Base-by-base conservation (phyloP, 2,888 invertebrate species). In the Agrochola lychnidis region DNA sequence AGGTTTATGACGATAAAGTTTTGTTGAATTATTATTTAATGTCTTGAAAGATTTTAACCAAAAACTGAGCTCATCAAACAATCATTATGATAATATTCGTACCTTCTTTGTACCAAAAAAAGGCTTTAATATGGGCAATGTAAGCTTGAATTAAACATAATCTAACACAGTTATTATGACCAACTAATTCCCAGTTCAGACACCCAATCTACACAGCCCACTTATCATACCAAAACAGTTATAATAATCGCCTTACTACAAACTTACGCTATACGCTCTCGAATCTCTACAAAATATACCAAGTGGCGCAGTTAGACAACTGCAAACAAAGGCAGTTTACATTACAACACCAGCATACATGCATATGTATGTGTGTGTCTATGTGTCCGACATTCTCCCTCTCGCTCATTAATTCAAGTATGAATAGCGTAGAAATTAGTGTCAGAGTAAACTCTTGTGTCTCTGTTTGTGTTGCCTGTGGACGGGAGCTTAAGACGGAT, bases 341-440 rank as follows among this genome's bases (percentile, higher is more conserved):
- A 70, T 78, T 84, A 70, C 67, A 61, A 81, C 81, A 77, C 77
- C 40, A 70, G 61, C 36, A n/a, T 72, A 48, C 36, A 67, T 62
- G 45, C 70, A 57, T 76, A 59, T 66, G 71, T 53, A 70, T 61
- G 63, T 67, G 16, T 68, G 64, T 30, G 42, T 67, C 22, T 74
- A 48, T 74, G 69, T 70, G 70, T 78, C 70, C 66, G 30, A 81
- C 84, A 72, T 83, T n/a, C 70, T 81, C 81, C 56, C 40, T 83
- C 74, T 75, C 83, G 19, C 81, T 83, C 84, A 81, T 84, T 80
- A 80, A 84, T 83, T 81, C 71, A 72, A 81, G 81, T 84, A 83
- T 84, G 72, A 84, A 84, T 81, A 84, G 84, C 48, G 69, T 36
- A 73, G 81, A 83, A 84, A 83, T 83, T 81, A 36, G 72, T 81